Conservation (phyloP, 1,140 invertebrate genomes). For the Papilio dardanus region DNA sequence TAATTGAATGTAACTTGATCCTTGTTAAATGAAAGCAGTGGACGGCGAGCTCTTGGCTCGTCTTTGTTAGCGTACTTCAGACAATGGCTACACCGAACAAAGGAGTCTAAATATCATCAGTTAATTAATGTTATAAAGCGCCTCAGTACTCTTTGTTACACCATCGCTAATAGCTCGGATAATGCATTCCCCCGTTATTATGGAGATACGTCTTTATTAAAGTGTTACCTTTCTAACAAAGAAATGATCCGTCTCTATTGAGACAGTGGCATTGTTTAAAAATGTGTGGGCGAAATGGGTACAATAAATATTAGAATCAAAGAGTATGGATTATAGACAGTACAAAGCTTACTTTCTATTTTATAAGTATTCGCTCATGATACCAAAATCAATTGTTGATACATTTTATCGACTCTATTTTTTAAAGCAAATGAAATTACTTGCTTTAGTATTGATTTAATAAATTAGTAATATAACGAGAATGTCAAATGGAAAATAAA, state of each 20-base stretch:
- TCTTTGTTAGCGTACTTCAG: slow-evolving; percentile 21
- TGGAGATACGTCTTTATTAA: background rate
- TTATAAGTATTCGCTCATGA: background rate
- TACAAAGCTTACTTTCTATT: background rate
- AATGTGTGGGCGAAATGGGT: slow-evolving; percentile 14
- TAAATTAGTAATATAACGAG: background rate
- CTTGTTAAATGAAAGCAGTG: slow-evolving; percentile 13
- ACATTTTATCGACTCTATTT: background rate
- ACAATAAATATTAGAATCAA: background rate
- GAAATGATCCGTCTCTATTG: background rate
- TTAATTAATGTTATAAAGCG: slow-evolving; percentile 23
- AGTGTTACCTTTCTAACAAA: slow-evolving; percentile 7
- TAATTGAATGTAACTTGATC: slow-evolving; percentile 24
- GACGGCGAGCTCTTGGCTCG: background rate
- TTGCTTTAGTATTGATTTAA: background rate
- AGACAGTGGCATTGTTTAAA: slow-evolving; percentile 14
- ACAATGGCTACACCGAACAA: slow-evolving; percentile 10
- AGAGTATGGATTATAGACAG: background rate
- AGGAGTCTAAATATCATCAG: slow-evolving; percentile 25
- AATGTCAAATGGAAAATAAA: background rate
- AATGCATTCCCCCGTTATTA: background rate
- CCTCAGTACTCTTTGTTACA: background rate
- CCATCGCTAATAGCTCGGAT: slow-evolving; percentile 21
- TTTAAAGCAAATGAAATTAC: background rate
- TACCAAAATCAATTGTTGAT: background rate